Conservation (phyloP, 2,113 vertebrate genomes). For the Atlantisia rogersi region DNA sequence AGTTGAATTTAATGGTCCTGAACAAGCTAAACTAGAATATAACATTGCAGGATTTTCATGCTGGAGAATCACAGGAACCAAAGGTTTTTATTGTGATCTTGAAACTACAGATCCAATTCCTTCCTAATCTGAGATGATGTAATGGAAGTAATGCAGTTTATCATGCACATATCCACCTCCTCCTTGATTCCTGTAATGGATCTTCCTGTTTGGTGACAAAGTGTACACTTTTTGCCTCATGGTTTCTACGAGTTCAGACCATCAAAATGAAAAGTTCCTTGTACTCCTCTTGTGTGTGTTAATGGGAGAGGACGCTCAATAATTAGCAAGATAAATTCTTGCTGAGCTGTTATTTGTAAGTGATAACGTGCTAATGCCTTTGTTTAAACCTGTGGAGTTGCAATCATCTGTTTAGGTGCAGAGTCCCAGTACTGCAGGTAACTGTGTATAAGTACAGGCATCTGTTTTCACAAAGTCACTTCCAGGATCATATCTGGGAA, state of each 20-base stretch:
- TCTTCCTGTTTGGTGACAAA: not conserved
- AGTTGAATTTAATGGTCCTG: not conserved
- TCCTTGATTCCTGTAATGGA: not conserved
- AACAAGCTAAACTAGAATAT: not conserved
- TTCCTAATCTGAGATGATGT: not conserved
- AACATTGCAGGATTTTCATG: not conserved
- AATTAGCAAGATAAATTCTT: not conserved
- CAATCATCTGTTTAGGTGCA: not conserved
- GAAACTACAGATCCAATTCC: not conserved
- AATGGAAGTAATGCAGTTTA: not conserved
- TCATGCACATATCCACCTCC: not conserved
- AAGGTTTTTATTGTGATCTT: not conserved
- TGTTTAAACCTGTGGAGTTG: conserved; percentile 8
- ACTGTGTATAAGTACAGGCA: not conserved
- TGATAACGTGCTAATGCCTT: not conserved
- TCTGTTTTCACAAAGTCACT: not conserved
- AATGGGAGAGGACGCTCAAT: not conserved
- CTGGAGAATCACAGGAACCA: not conserved
- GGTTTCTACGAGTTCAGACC: not conserved
- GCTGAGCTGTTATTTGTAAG: not conserved
- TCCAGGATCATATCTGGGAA: not conserved
- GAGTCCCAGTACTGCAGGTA: not conserved
- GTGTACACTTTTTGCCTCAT: not conserved
- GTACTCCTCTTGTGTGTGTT: not conserved
- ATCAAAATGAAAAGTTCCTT: not conserved